A percentile compares a stretch with the other conserved stretches of the same genome.
phyloP scores from a whole-genome alignment of 2,113 vertebrate genomes.

The Pachycephala philippinensis region DNA sequence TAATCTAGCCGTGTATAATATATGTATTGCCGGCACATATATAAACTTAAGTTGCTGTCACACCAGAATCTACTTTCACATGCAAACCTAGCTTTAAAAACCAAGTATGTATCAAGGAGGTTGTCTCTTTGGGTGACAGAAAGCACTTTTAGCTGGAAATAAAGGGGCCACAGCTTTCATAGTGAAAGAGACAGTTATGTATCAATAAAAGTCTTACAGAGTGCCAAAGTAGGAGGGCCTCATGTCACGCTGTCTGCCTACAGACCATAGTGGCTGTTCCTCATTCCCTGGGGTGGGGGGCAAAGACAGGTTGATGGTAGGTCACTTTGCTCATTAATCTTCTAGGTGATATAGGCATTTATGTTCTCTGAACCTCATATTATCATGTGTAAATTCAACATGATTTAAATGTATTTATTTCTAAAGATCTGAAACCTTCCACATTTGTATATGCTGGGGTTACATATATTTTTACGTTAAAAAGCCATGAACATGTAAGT shows the following conservation, averaged over 20 bases:
- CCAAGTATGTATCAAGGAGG: background rate
- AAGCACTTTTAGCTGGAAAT: background rate
- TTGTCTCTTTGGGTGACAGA: background rate
- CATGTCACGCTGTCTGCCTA: background rate
- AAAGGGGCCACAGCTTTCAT: background rate
- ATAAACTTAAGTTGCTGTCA: background rate
- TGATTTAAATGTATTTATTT: background rate
- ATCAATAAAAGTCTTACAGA: background rate
- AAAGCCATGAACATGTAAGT: rapidly evolving
- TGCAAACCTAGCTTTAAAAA: background rate
- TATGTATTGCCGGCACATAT: background rate
- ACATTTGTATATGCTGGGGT: background rate
- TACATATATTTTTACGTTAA: background rate
- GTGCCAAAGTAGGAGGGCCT: background rate
- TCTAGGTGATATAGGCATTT: background rate
- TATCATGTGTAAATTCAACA: background rate
- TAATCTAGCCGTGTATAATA: background rate
- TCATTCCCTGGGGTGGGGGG: background rate
- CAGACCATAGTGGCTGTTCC: background rate
- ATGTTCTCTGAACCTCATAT: background rate
- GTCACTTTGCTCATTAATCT: background rate
- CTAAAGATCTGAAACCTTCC: background rate
- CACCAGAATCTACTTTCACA: background rate
- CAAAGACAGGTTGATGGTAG: background rate
- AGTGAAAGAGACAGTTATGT: background rate